Base-by-base conservation (phyloP, 64 coral and sea anemone species). In the Actinia tenebrosa region DNA sequence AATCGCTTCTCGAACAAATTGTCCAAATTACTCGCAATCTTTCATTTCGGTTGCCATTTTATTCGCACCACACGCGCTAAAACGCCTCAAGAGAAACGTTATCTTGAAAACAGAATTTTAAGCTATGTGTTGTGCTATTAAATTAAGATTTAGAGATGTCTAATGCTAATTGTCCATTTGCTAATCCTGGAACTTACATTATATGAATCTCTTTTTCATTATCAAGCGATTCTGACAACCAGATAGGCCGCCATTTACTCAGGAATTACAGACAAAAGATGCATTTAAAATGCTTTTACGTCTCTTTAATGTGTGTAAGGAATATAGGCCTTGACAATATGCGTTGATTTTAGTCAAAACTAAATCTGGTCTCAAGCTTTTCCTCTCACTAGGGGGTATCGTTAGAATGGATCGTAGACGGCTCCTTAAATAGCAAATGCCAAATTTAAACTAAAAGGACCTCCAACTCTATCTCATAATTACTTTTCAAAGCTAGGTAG, bases 81-180 rank as follows among this genome's bases (percentile, higher is more conserved):
- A 66, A 66, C 25, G 13, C 23, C 26, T 14, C 1, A 75, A 75
- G 42, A 75, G 69, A 75, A 75, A 75, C 7, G 10, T 75, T 75
- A 75, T 75, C 69, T 37, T 0, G 3, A 75, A 75, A 75, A 26
- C 69, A 27, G 13, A 3, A 42, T 75, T 30, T 13, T 75, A 30
- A 27, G 6, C 63, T 42, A 30, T 42, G 37, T 42, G 23, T 13
- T 75, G 18, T 66, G 63, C 18, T 3, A 66, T 3, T 23, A 22
- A 66, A 66, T 66, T 23, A 50, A 50, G 22, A 11, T 58, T 10
- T 20, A 20, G 19, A 66, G 63, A 66, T 66, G 0, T n/a, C 19
- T 66, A 22, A 66, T 66, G 63, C 56, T 58, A 58, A 66, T 66
- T 66, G 69, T 75, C 26, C 69, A 43, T 75, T 75, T 75, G 69